Conservation (phyloP, 2,113 vertebrate genomes). For the Ochotona curzoniae region DNA sequence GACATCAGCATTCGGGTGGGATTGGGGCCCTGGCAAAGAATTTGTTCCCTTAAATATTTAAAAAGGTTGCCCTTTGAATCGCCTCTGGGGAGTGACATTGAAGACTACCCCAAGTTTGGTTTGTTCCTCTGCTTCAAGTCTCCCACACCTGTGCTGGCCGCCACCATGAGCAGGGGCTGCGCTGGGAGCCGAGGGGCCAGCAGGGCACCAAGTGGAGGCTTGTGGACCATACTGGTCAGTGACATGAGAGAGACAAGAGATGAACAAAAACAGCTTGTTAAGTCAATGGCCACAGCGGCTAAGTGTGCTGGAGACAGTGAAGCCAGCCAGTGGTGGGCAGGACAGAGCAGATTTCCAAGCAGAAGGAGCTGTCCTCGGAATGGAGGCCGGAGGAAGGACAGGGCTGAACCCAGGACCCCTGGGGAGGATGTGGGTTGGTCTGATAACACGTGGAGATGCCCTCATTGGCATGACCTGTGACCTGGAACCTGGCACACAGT, state of each 20-base stretch:
- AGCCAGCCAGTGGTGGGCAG: rapidly evolving
- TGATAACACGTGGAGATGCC: rapidly evolving
- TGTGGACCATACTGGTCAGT: no score
- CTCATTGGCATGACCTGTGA: neutral
- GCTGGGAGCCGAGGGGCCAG: no score
- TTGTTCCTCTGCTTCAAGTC: neutral
- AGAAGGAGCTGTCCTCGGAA: neutral
- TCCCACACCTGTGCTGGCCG: neutral
- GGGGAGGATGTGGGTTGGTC: rapidly evolving
- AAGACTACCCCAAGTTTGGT: rapidly evolving
- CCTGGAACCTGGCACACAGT: neutral
- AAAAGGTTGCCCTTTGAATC: neutral
- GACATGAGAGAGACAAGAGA: neutral
- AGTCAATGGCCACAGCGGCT: no score
- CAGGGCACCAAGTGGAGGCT: no score
- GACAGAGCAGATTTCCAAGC: no score
- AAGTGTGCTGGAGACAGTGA: no score
- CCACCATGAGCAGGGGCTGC: no score
- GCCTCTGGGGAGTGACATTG: no score
- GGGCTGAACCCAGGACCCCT: rapidly evolving
- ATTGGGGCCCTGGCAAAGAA: neutral
- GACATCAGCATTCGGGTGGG: neutral
- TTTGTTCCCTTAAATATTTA: neutral
- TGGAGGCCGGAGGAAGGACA: neutral
- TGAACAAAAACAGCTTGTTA: rapidly evolving